phyloP scores from a whole-genome alignment of 2,888 invertebrate genomes.

The Eilema griseolum region DNA sequence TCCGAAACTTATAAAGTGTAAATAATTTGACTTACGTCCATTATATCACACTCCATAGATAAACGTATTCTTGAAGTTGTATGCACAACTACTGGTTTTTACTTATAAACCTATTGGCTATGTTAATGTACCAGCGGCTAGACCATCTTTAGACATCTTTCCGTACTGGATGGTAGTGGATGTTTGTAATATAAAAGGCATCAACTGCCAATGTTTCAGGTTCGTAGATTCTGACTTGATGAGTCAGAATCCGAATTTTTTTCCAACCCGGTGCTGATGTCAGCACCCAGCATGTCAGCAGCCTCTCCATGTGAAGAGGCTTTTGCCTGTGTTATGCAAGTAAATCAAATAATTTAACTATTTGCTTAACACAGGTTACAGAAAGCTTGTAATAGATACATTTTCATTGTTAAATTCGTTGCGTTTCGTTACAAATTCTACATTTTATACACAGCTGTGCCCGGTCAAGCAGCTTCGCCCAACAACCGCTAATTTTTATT shows the following conservation, averaged over 20 bases:
- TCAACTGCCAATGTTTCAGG: not conserved
- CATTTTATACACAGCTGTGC: not conserved
- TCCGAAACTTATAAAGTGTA: not conserved
- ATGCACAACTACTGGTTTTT: not conserved
- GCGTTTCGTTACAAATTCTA: too few relatives aligned
- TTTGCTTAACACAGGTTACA: too few relatives aligned
- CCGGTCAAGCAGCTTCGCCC: not conserved
- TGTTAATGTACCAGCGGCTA: not conserved
- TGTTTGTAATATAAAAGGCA: not conserved
- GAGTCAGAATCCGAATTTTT: not conserved
- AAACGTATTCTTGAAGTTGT: not conserved
- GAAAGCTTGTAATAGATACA: too few relatives aligned
- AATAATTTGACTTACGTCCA: constrained; percentile 8
- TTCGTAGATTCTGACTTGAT: not conserved
- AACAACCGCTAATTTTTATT: not conserved
- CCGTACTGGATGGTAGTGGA: not conserved
- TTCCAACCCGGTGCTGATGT: too few relatives aligned
- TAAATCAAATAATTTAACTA: too few relatives aligned
- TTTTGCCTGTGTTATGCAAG: too few relatives aligned
- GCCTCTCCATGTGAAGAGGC: too few relatives aligned
- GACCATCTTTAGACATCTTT: too few relatives aligned
- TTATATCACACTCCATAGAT: not conserved
- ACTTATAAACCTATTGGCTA: not conserved
- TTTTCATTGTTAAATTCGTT: too few relatives aligned
- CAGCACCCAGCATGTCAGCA: too few relatives aligned